phyloP scores from a whole-genome alignment of 92 coral and sea anemone genomes.

The Heteractis magnifica region DNA sequence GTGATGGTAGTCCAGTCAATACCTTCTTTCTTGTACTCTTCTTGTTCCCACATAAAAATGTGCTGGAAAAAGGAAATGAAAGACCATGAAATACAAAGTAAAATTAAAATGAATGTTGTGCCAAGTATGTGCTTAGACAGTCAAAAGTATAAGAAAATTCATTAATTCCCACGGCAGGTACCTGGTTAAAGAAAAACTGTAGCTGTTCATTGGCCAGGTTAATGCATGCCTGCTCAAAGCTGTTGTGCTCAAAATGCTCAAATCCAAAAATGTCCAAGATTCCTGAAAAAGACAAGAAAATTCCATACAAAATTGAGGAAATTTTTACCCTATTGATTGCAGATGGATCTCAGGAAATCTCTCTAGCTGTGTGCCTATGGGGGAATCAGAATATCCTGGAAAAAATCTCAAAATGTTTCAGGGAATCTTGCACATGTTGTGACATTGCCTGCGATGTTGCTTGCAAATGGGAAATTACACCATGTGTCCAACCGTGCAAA shows the following conservation, averaged over 20 bases:
- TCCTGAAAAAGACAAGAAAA: constrained; percentile 33
- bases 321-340: neutral
- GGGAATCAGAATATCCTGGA: too few relatives aligned
- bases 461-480: too few relatives aligned
- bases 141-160: neutral
- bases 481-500: too few relatives aligned
- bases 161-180: neutral
- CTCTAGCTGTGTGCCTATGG: too few relatives aligned
- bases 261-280: constrained; percentile 87
- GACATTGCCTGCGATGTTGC: too few relatives aligned
- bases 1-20: constrained; percentile 85
- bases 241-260: constrained; percentile 81
- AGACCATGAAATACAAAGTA: too few relatives aligned
- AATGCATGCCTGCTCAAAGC: constrained; percentile 89
- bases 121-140: too few relatives aligned
- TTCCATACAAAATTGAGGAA: neutral
- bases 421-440: too few relatives aligned
- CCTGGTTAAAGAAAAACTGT: constrained; percentile 92
- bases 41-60: constrained; percentile 91
- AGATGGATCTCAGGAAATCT: too few relatives aligned
- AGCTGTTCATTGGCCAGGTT: constrained; percentile 89
- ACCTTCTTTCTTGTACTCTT: constrained; percentile 80
- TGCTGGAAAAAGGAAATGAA: constrained; percentile 40
- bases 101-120: too few relatives aligned
- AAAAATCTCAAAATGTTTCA: too few relatives aligned